A percentile compares a stretch with the other conserved stretches of the same genome.
Conservation (phyloP, 1,140 invertebrate genomes). For the Drosophila melanica region DNA sequence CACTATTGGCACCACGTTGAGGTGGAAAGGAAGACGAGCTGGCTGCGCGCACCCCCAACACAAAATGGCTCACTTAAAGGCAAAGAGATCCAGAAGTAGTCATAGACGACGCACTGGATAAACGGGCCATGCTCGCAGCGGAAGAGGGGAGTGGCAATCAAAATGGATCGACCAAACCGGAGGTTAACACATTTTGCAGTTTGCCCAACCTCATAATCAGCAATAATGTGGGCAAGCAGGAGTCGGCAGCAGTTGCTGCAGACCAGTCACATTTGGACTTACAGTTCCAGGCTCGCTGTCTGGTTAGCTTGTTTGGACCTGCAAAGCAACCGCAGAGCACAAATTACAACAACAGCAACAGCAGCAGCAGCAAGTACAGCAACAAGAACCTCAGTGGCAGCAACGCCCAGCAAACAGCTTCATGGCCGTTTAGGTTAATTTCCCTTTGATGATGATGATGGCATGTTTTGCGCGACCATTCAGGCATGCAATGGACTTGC, state of each 20-base stretch:
- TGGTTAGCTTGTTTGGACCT: constrained; percentile 17
- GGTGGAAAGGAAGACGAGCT: constrained; percentile 38
- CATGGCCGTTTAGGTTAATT: constrained; percentile 80
- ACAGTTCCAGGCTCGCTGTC: constrained; percentile 11
- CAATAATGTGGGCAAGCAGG: constrained; percentile 44
- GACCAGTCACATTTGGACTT: constrained; percentile 21
- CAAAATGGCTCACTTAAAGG: constrained; percentile 38
- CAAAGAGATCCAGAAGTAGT: constrained; percentile 23
- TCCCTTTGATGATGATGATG: constrained; percentile 79
- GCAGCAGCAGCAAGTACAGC: background rate
- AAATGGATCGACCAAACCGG: constrained; percentile 47
- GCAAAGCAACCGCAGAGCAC: constrained; percentile 46
- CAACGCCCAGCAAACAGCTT: constrained; percentile 61
- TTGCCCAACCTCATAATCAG: constrained; percentile 63
- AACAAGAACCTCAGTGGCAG: constrained; percentile 31
- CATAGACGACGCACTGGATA: constrained; percentile 28
- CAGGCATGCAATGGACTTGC: constrained; percentile 75
- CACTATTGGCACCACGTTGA: constrained; percentile 63
- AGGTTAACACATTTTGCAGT: constrained; percentile 61
- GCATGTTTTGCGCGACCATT: constrained; percentile 78
- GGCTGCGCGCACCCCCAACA: background rate
- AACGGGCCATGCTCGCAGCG: constrained; percentile 12
- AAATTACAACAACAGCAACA: constrained; percentile 29
- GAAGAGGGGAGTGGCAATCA: constrained; percentile 13
- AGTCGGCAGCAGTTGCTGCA: background rate